phyloP scores from a whole-genome alignment of 2,888 invertebrate genomes.

The Disparrhopalites patrizii region DNA sequence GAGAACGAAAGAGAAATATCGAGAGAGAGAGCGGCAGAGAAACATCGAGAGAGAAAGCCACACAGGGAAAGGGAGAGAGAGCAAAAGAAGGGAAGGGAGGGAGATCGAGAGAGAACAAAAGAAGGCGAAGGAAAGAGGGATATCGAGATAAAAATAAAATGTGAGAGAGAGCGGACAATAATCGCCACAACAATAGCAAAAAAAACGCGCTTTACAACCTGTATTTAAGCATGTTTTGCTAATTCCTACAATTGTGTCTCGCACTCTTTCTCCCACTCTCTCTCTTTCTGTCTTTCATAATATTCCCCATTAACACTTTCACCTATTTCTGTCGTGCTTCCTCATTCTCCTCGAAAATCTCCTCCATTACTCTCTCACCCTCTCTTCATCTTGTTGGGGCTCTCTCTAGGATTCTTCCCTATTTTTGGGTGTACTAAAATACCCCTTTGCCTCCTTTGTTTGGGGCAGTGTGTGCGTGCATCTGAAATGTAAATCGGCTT shows the following conservation, averaged over 20 bases:
- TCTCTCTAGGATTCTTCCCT: no score
- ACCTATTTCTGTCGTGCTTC: background rate
- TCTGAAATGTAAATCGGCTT: background rate
- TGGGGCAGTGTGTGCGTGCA: background rate
- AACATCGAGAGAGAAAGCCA: background rate
- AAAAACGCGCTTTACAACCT: background rate
- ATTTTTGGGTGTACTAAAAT: background rate
- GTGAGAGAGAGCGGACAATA: background rate
- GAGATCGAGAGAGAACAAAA: no score
- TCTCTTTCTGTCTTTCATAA: background rate
- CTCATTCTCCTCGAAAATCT: background rate
- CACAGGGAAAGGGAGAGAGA: background rate
- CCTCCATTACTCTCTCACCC: no score
- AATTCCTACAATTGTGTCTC: no score
- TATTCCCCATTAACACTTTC: background rate
- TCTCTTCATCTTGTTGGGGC: no score
- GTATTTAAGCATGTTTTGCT: background rate
- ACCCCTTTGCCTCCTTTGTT: no score
- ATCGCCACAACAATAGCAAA: background rate
- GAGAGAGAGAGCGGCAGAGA: background rate
- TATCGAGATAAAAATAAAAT: no score
- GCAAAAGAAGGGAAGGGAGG: no score
- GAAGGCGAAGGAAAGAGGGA: no score
- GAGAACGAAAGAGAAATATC: no score
- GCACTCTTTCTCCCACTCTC: background rate